A percentile compares a stretch with the other conserved stretches of the same genome.
phyloP scores from a whole-genome alignment of 1,140 invertebrate genomes.

The Medauroidea extradentata region DNA sequence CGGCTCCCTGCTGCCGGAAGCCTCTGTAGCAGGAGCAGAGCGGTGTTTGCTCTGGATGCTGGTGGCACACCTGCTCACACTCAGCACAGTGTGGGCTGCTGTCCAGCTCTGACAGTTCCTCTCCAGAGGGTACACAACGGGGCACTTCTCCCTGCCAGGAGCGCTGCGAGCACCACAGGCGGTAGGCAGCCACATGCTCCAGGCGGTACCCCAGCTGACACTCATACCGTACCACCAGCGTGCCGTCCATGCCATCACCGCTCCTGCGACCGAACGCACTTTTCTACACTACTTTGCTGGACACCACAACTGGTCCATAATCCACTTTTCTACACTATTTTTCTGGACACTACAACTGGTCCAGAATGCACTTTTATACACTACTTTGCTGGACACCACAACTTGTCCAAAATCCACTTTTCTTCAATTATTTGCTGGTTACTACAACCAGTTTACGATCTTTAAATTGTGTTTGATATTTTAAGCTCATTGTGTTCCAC shows the following conservation, averaged over 20 bases:
- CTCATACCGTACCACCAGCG: slow-evolving; percentile 45
- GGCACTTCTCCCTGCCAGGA: slow-evolving; percentile 43
- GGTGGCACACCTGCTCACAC: slow-evolving; percentile 46
- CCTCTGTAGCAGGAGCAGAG: slow-evolving; percentile 48
- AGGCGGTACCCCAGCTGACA: slow-evolving; percentile 39
- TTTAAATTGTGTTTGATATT: too few species aligned
- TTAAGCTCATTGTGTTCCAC: too few species aligned
- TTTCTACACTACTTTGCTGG: too few species aligned
- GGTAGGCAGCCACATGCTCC: slow-evolving; percentile 26
- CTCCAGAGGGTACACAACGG: slow-evolving; percentile 32
- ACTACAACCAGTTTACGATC: too few species aligned
- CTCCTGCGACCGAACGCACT: too few species aligned
- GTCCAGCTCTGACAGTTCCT: slow-evolving; percentile 19
- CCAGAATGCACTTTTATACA: too few species aligned
- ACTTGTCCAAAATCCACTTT: too few species aligned
- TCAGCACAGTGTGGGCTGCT: slow-evolving; percentile 32
- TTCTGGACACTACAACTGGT: too few species aligned
- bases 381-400: too few species aligned
- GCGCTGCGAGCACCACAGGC: slow-evolving; percentile 40
- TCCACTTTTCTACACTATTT: too few species aligned
- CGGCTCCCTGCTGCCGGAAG: slow-evolving; percentile 35
- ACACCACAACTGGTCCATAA: too few species aligned
- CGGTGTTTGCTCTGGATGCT: slow-evolving; percentile 41
- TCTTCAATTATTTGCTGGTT: too few species aligned
- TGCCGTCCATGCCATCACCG: slow-evolving; percentile 26